Evolutionary conservation across 2,888 invertebrate genomes (phyloP), one percentile per base, ranked within the genome.

Genomic region (Rhodophaea formosa): DNA sequence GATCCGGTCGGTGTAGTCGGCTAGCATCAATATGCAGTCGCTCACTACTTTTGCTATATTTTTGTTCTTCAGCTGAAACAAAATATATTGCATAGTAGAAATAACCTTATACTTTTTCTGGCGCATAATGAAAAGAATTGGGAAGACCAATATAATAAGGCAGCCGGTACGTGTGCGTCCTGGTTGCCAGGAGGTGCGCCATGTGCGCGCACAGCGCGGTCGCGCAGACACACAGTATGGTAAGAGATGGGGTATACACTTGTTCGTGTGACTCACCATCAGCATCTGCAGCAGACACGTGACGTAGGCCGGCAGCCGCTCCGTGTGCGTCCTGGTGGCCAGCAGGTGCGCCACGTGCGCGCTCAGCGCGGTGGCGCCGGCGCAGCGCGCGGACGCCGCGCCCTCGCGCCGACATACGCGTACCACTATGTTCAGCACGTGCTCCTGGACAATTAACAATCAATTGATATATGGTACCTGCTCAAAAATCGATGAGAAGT

Each of bases 401-500:
- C 97, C 97, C 88, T 98, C 98, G 52, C 96, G 93, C 59, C 97
- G 95, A 29, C 98, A 97, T 71, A 97, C 96, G 72, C 96, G 94
- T 68, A 98, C 91, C 58, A 98, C 93, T 70, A 98, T 96, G 78
- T 95, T 95, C 45, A 98, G 93, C 56, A 98, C 95, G 78, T 97
- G 96, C 83, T 98, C 97, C 96, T 96, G 76, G 7, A 42, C 12
- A 15, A 49, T 8, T 10, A 32, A 8, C 45, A 16, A 32, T 8
- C 3, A 8, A 44, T 16, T n/a, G n/a, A n/a, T n/a, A n/a, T n/a
- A n/a, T n/a, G n/a, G n/a, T n/a, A n/a, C n/a, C n/a, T n/a, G n/a
- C n/a, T n/a, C n/a, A n/a, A n/a, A n/a, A n/a, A n/a, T n/a, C n/a
- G n/a, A n/a, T n/a, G n/a, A n/a, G n/a, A n/a, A n/a, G n/a, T n/a